Evolutionary conservation across 2,888 invertebrate genomes (phyloP).

Genomic region (Noctua pronuba): DNA sequence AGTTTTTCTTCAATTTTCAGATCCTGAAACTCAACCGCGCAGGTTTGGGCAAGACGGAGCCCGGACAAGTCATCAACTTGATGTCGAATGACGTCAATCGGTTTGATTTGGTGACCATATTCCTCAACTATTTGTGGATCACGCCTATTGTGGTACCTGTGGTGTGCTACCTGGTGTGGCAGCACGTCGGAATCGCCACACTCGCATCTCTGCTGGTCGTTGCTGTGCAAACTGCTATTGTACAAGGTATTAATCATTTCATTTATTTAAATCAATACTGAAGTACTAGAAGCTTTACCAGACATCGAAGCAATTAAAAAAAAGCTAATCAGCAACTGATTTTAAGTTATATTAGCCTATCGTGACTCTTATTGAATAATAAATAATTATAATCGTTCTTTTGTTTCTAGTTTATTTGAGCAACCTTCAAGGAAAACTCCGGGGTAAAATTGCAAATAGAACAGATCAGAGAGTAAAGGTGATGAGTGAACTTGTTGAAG

Average conservation of each 20-base stretch:
- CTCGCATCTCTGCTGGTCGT: conserved; percentile 85
- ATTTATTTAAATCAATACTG: neutral
- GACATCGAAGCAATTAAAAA: neutral
- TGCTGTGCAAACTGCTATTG: conserved; percentile 91
- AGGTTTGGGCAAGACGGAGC: conserved; percentile 91
- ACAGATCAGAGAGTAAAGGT: conserved; percentile 94
- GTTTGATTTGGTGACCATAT: conserved; percentile 93
- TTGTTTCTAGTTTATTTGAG: conserved; percentile 82
- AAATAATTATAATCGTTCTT: neutral
- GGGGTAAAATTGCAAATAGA: conserved; percentile 92
- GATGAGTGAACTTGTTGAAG: conserved; percentile 95
- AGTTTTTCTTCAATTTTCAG: conserved; percentile 70
- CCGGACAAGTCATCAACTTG: conserved; percentile 95
- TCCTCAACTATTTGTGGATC: conserved; percentile 94
- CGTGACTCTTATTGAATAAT: neutral
- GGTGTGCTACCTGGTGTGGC: conserved; percentile 85
- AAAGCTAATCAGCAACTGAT: neutral
- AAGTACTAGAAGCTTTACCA: neutral
- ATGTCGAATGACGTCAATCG: conserved; percentile 96
- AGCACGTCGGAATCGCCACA: conserved; percentile 83
- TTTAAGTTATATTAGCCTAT: neutral
- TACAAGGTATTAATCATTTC: conserved; percentile 79
- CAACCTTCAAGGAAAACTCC: conserved; percentile 82
- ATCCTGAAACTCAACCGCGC: conserved; percentile 88
- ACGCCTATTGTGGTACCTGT: conserved; percentile 93